phyloP scores from a whole-genome alignment of 2,797 vertebrate species.

The Huso huso region DNA sequence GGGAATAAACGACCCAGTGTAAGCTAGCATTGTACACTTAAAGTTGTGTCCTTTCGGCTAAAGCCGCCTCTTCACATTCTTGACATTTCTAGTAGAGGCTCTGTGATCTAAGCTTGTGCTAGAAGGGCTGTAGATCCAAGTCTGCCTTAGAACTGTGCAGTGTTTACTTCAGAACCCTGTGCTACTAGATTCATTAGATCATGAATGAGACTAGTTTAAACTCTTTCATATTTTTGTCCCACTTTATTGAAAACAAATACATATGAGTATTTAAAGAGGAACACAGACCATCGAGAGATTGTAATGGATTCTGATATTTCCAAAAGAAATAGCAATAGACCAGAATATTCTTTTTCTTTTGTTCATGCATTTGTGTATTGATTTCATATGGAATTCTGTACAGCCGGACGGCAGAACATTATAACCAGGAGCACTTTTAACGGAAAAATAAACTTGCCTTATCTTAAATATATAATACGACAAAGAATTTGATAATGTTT shows the following conservation, averaged over 20 bases:
- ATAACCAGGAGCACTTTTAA: too few relatives aligned
- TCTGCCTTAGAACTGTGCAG: conserved; percentile 60
- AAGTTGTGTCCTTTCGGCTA: conserved; percentile 79
- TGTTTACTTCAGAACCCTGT: conserved; percentile 65
- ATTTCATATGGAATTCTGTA: too few relatives aligned
- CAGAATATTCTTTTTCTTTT: too few relatives aligned
- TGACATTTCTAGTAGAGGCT: conserved; percentile 72
- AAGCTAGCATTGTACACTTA: conserved; percentile 92
- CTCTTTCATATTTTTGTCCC: conserved; percentile 33
- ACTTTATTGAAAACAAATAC: conserved; percentile 21
- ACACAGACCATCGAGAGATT: conserved; percentile 15
- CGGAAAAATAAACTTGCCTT: too few relatives aligned
- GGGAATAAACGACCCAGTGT: conserved; percentile 93
- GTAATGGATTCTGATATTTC: too few relatives aligned
- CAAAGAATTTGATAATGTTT: too few relatives aligned
- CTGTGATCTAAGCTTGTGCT: conserved; percentile 68
- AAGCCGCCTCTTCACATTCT: conserved; percentile 74
- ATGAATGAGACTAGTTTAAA: conserved; percentile 16
- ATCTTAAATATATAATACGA: too few relatives aligned
- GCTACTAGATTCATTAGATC: conserved; percentile 47
- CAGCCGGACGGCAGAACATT: too few relatives aligned
- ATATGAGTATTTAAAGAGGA: conserved; percentile 32
- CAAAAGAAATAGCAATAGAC: too few relatives aligned
- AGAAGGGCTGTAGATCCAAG: conserved; percentile 67
- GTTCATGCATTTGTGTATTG: too few relatives aligned